A percentile compares a stretch with the other conserved stretches of the same genome.
These are phyloP conservation scores for Calameuta pallipes DNA, from an alignment of 2,888 invertebrate genomes.

Conservation along the genomic window DNA sequence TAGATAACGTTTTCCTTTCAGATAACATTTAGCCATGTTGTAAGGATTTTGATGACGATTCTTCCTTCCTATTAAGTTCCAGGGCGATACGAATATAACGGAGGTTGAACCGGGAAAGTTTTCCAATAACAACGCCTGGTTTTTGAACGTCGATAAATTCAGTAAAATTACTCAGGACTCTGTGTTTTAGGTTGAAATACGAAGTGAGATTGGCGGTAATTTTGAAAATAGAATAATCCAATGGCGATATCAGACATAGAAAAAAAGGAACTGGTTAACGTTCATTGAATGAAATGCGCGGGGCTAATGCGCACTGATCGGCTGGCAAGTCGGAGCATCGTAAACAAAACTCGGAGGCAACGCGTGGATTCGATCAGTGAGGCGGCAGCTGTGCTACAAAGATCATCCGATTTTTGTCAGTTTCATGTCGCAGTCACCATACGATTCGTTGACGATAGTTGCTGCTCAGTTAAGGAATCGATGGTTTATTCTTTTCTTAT, in stretches of 20 bases:
- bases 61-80: neutral
- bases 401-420: slow-evolving; percentile 14
- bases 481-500: neutral
- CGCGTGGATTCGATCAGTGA: slow-evolving; percentile 58
- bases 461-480: neutral
- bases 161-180: no score
- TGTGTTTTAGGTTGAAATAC: neutral
- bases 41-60: neutral
- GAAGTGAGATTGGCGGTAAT: neutral
- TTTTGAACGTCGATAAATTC: neutral
- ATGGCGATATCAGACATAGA: neutral
- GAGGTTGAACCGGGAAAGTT: neutral
- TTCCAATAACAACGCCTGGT: neutral
- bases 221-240: neutral
- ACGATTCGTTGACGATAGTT: neutral
- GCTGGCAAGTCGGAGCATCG: slow-evolving; percentile 21
- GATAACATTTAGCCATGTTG: neutral
- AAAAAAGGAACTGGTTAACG: neutral
- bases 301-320: slow-evolving; percentile 37
- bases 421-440: slow-evolving; percentile 26
- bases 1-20: no score
- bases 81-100: neutral
- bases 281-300: slow-evolving; percentile 2
- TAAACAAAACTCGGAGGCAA: slow-evolving; percentile 57
- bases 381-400: slow-evolving; percentile 44